These are phyloP conservation scores for Spodoptera littoralis DNA, from an alignment of 2,888 invertebrate species.

Conservation along the genomic window DNA sequence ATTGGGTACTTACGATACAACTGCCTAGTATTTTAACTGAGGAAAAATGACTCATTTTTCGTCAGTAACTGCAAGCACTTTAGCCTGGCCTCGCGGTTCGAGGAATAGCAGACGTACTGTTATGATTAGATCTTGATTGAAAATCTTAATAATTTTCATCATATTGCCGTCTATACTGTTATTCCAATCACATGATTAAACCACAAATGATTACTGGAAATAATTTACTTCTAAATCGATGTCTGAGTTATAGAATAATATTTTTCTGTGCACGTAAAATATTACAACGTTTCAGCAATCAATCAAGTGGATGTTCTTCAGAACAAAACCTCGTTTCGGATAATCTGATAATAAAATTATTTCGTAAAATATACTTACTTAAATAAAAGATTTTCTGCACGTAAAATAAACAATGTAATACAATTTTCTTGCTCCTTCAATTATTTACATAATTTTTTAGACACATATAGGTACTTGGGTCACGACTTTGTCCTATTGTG, in stretches of 20 bases:
- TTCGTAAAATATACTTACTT: background rate
- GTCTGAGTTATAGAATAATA: conserved; percentile 40
- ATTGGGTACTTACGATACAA: no score
- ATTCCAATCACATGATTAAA: conserved; percentile 8
- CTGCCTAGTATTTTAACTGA: no score
- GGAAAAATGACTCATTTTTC: no score
- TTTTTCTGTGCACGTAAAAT: conserved; percentile 68
- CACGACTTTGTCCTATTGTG: no score
- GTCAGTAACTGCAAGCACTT: no score
- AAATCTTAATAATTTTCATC: conserved; percentile 7
- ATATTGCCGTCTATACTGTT: background rate
- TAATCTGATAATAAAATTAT: conserved; percentile 25
- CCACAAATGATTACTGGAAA: conserved; percentile 18
- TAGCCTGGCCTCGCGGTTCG: no score
- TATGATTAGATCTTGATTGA: conserved; percentile 3
- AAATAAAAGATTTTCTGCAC: no score
- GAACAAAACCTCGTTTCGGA: conserved; percentile 31
- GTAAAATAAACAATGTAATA: conserved; percentile 4
- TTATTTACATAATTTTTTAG: no score
- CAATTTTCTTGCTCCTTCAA: no score
- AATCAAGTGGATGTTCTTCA: conserved; percentile 58
- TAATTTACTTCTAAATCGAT: conserved; percentile 30
- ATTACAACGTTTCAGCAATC: conserved; percentile 64
- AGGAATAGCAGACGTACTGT: no score
- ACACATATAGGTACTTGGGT: no score